These are phyloP conservation scores for Scatophagus argus DNA, from an alignment of 2,113 vertebrate species.

Conservation along the genomic window DNA sequence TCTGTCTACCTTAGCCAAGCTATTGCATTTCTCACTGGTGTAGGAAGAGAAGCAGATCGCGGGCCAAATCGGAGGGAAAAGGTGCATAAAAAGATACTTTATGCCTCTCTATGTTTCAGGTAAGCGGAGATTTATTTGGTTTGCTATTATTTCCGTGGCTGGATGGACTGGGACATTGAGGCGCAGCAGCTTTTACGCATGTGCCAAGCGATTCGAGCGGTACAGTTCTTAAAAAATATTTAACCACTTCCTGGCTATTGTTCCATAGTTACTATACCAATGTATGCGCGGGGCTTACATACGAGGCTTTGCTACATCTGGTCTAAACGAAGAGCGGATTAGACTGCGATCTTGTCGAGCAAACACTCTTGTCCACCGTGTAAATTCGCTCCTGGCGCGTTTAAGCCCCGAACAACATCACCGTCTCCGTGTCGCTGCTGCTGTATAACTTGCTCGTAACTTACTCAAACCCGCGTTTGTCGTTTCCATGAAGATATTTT, in stretches of 20 bases:
- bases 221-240: slow-evolving; percentile 81
- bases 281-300: slow-evolving; percentile 39
- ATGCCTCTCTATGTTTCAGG: slow-evolving; percentile 91
- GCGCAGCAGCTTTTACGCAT: slow-evolving; percentile 97
- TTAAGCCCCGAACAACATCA: slow-evolving; percentile 56
- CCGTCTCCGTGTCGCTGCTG: slow-evolving; percentile 53
- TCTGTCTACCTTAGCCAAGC: slow-evolving; percentile 99
- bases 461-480: slow-evolving; percentile 57
- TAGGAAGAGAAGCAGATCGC: slow-evolving; percentile 94
- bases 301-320: background rate
- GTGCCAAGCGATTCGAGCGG: slow-evolving; percentile 90
- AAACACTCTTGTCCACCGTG: slow-evolving; percentile 68
- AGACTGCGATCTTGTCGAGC: slow-evolving; percentile 54
- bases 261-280: slow-evolving; percentile 59
- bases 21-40: slow-evolving; percentile 98
- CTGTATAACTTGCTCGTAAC: slow-evolving; percentile 63
- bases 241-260: slow-evolving; percentile 84
- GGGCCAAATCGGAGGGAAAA: slow-evolving; percentile 86
- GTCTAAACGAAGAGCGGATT: slow-evolving; percentile 18
- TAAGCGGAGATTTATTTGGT: slow-evolving; percentile 91
- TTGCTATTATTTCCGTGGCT: slow-evolving; percentile 90
- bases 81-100: slow-evolving; percentile 84
- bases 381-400: slow-evolving; percentile 80
- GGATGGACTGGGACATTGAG: slow-evolving; percentile 89
- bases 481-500: slow-evolving; percentile 15